Conservation (phyloP, 2,888 invertebrate species). For the Desoria tigrina region DNA sequence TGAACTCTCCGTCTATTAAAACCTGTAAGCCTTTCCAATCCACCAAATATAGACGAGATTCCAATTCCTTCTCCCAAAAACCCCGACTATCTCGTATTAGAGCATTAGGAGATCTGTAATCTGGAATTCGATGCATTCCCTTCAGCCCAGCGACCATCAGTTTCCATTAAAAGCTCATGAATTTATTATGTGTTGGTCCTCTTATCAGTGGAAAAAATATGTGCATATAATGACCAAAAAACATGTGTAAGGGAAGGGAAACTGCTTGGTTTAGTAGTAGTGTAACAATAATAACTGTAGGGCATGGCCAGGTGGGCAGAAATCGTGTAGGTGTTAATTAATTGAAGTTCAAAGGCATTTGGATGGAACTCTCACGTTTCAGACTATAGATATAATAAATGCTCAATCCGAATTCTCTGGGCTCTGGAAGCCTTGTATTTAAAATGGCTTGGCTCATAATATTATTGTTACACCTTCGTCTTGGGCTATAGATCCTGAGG, state of each 20-base stretch:
- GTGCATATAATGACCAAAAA: conserved; percentile 4
- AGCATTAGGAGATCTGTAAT: too few relatives aligned
- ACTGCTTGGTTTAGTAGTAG: neutral
- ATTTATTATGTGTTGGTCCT: neutral
- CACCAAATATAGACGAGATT: too few relatives aligned
- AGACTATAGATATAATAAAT: too few relatives aligned
- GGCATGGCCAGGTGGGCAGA: conserved; percentile 33
- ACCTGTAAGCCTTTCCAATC: neutral
- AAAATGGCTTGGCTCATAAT: too few relatives aligned
- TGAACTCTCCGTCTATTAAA: neutral
- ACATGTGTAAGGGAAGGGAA: conserved; percentile 1
- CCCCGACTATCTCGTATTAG: too few relatives aligned
- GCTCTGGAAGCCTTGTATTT: too few relatives aligned
- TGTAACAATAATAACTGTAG: neutral
- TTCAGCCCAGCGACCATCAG: neutral
- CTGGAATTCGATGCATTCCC: too few relatives aligned
- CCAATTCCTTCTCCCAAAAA: too few relatives aligned
- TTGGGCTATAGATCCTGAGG: too few relatives aligned
- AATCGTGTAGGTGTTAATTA: conserved; percentile 50
- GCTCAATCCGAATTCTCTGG: too few relatives aligned
- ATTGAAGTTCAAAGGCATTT: conserved; percentile 48
- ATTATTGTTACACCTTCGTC: too few relatives aligned
- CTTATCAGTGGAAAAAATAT: neutral
- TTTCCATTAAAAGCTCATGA: conserved; percentile 2
- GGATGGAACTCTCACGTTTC: conserved; percentile 16